Conservation (phyloP, 2,888 invertebrate species). For the Sycophila texana region DNA sequence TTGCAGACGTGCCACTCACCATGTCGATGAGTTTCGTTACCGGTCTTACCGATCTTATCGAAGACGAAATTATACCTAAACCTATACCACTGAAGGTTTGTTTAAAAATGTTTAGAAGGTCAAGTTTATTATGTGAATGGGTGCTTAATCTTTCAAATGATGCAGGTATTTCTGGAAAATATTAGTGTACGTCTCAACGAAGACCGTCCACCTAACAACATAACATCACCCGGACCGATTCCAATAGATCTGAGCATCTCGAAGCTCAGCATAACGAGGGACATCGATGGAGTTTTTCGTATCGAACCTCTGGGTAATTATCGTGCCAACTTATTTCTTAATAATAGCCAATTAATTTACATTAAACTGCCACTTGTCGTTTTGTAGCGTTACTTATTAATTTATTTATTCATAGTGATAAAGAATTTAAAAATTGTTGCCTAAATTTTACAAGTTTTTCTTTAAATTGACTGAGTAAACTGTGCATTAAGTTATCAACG, state of each 20-base stretch:
- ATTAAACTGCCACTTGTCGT: constrained; percentile 66
- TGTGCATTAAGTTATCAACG: constrained; percentile 15
- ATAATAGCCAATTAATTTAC: constrained; percentile 38
- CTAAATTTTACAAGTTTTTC: constrained; percentile 3
- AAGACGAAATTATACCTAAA: constrained; percentile 89
- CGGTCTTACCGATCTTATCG: constrained; percentile 88
- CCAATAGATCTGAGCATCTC: constrained; percentile 87
- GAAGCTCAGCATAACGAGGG: constrained; percentile 83
- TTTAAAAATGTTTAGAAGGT: background rate
- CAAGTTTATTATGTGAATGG: too few relatives aligned
- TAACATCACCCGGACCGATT: constrained; percentile 88
- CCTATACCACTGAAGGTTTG: constrained; percentile 89
- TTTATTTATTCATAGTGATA: constrained; percentile 27
- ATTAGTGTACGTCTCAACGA: constrained; percentile 87
- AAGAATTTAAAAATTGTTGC: constrained; percentile 13
- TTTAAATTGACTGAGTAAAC: constrained; percentile 21
- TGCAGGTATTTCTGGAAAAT: constrained; percentile 85
- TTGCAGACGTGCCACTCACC: constrained; percentile 82
- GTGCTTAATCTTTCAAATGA: constrained; percentile 23
- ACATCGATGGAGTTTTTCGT: constrained; percentile 84
- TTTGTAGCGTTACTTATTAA: constrained; percentile 41
- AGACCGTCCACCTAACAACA: constrained; percentile 88
- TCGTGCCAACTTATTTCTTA: background rate
- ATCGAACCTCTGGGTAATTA: constrained; percentile 80
- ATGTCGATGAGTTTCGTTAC: constrained; percentile 89